phyloP scores from a whole-genome alignment of 2,888 invertebrate species.

The Barypeithes pellucidus region DNA sequence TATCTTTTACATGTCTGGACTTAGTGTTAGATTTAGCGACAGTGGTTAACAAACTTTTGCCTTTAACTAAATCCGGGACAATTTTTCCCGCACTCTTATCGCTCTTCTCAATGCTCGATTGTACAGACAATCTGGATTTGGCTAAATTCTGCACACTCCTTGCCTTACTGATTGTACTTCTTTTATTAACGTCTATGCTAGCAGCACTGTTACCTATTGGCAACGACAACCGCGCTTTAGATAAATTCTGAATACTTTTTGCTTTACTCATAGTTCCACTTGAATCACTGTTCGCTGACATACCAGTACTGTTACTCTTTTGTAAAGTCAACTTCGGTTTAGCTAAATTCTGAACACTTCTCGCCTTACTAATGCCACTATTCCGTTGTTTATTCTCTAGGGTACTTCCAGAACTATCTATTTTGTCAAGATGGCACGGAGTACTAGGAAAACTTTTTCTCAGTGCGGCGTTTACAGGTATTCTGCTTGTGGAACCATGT shows the following conservation, averaged over 20 bases:
- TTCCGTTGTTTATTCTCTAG: constrained; percentile 48
- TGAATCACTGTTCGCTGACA: constrained; percentile 44
- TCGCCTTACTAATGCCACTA: constrained; percentile 49
- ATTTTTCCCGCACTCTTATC: constrained; percentile 37
- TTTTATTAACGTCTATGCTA: constrained; percentile 51
- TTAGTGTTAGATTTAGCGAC: constrained; percentile 27
- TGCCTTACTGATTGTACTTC: constrained; percentile 52
- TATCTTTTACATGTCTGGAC: constrained; percentile 52
- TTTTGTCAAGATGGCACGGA: constrained; percentile 68
- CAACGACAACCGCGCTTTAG: constrained; percentile 45
- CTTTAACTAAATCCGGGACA: constrained; percentile 41
- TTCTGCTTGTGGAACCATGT: constrained; percentile 61
- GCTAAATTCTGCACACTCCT: constrained; percentile 58
- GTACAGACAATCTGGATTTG: constrained; percentile 44
- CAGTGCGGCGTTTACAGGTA: constrained; percentile 66
- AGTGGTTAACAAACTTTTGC: constrained; percentile 46
- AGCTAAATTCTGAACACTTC: constrained; percentile 56
- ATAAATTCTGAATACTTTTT: constrained; percentile 58
- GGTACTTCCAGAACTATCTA: constrained; percentile 62
- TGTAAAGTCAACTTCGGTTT: constrained; percentile 24
- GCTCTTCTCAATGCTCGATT: constrained; percentile 38
- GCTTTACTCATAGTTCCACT: constrained; percentile 52
- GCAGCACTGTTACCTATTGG: constrained; percentile 54
- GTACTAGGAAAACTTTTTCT: constrained; percentile 68
- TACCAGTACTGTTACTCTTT: constrained; percentile 56